phyloP scores from a whole-genome alignment of 2,888 invertebrate genomes.

The Epinotia brunnichana region DNA sequence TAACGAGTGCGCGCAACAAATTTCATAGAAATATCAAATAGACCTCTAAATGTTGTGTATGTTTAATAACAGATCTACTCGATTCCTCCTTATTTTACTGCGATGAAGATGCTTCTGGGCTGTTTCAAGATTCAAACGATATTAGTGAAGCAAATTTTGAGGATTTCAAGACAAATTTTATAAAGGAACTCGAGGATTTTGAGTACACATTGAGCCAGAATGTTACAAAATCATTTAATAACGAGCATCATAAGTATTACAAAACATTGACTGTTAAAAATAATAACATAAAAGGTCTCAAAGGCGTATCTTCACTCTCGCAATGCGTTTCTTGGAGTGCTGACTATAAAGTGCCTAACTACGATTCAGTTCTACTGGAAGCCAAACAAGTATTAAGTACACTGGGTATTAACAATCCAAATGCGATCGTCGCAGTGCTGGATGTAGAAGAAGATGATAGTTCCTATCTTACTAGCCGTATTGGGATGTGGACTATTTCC shows the following conservation, averaged over 20 bases:
- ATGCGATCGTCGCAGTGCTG: conserved; percentile 48
- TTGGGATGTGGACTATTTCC: conserved; percentile 48
- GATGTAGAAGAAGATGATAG: conserved; percentile 39
- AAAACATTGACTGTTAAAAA: conserved; percentile 14
- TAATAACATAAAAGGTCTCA: conserved; percentile 3
- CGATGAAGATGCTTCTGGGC: conserved; percentile 29
- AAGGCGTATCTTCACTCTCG: conserved; percentile 13
- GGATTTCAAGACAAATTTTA: not conserved
- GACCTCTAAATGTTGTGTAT: conserved; percentile 35
- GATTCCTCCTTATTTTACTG: conserved; percentile 46
- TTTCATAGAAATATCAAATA: not conserved
- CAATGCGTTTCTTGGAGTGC: conserved; percentile 46
- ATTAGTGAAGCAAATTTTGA: not conserved
- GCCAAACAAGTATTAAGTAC: conserved; percentile 44
- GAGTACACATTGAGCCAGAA: conserved; percentile 5
- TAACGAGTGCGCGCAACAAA: not conserved
- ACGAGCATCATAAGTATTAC: conserved; percentile 3
- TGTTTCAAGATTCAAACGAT: conserved; percentile 13
- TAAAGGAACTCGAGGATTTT: not conserved
- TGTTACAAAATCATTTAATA: not conserved
- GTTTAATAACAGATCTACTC: conserved; percentile 50
- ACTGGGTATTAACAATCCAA: conserved; percentile 40
- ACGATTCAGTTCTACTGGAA: conserved; percentile 43
- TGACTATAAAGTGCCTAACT: conserved; percentile 30
- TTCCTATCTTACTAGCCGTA: conserved; percentile 37